Evolutionary conservation across 2,113 vertebrate species (phyloP), one percentile per base, ranked within the genome.

Genomic region (Parus major): DNA sequence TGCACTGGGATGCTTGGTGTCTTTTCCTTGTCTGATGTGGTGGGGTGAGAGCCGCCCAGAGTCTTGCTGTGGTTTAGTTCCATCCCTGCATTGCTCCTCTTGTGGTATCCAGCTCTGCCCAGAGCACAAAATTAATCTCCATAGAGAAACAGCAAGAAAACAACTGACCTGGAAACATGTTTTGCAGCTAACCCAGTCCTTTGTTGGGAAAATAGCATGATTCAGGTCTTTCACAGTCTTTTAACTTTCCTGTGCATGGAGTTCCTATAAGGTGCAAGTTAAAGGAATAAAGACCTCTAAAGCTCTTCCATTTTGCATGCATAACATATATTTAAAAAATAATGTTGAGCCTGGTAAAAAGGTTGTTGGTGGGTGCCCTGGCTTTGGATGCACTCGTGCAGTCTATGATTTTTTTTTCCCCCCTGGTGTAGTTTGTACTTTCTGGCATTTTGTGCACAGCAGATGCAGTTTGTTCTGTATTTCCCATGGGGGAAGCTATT

Each of bases 21-120:
- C 11, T 27, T 88, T 61, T 87, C 60, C 47, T 66, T 31, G 23
- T 31, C 15, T 23, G 10, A 3, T 69, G 39, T 60, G 33, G 22
- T 77, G 39, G 39, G 39, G 8, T 25, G 56, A 25, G 44, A 44
- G 28, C 29, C 7, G 49, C 35, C 29, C 42, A n/a, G 44, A 47
- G 31, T 46, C 76, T 68, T 60, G 27, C 57, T 11, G 1, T 69
- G 66, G 11, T 64, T 31, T n/a, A 27, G 7, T 20, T 7, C 47
- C 7, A 41, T 42, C 33, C 27, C 31, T 72, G 27, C 33, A 12
- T 65, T 0, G 0, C 18, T 77, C 31, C 70, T 35, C 53, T 3
- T 3, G 4, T 1, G 1, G 13, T 17, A 28, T 91, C 46, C 42
- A 56, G 24, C 61, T 79, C 53, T 68, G 66, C 44, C n/a, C 44